Percentiles rank a stretch among this genome's conserved stretches.
These are phyloP conservation scores for Orientallactaga sibirica DNA, from an alignment of 2,797 vertebrate genomes.

Conservation along the genomic window DNA sequence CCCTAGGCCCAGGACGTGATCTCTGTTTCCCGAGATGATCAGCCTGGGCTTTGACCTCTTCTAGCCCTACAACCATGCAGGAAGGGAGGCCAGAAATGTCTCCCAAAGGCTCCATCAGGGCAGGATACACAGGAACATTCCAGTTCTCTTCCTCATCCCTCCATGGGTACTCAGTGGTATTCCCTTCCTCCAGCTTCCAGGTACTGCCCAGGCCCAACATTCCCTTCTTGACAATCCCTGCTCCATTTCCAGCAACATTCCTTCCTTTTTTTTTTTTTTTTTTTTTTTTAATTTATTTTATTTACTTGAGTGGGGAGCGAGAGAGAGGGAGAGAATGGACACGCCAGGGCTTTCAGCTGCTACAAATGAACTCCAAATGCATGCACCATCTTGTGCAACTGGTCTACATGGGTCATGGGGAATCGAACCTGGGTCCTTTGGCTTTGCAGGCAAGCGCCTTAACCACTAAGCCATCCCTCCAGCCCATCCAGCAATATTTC, in stretches of 20 bases:
- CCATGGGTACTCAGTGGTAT: background rate
- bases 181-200: slow-evolving; percentile 55
- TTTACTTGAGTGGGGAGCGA: too few species aligned
- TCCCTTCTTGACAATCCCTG: slow-evolving; percentile 29
- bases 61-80: background rate
- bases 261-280: too few species aligned
- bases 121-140: slow-evolving; percentile 62
- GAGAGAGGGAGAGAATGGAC: too few species aligned
- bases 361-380: too few species aligned
- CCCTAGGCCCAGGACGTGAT: background rate
- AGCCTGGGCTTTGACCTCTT: background rate
- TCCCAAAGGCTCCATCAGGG: slow-evolving; percentile 36
- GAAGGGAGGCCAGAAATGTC: slow-evolving; percentile 6
- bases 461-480: too few species aligned
- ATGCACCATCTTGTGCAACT: too few species aligned
- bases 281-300: too few species aligned
- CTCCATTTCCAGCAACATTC: background rate
- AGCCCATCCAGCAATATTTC: slow-evolving; percentile 47
- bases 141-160: background rate
- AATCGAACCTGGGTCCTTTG: too few species aligned
- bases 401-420: too few species aligned
- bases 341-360: too few species aligned
- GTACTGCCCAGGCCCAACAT: slow-evolving; percentile 17
- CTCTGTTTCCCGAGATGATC: background rate
- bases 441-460: too few species aligned